Evolutionary conservation across 2,113 vertebrate species (phyloP).

Genomic region (Tapirus terrestris): DNA sequence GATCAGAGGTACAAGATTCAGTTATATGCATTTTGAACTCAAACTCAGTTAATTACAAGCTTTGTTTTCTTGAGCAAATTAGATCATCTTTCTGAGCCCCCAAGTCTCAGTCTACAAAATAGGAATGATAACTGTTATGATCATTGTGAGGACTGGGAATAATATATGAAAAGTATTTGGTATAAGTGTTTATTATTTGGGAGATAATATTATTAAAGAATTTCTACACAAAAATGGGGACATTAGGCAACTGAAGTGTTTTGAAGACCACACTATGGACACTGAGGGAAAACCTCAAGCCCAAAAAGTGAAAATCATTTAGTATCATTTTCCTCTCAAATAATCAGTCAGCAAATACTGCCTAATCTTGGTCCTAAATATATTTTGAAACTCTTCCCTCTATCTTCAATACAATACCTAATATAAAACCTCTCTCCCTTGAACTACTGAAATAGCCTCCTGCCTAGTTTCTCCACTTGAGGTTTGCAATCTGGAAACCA

Average conservation of each 20-base stretch:
- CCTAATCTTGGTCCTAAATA: not conserved
- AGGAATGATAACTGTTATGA: not conserved
- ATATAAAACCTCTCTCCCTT: not conserved
- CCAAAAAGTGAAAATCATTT: not conserved
- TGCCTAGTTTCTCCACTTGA: not conserved
- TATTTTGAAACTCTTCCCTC: not conserved
- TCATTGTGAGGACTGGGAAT: not conserved
- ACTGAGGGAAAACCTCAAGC: not conserved
- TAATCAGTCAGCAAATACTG: not conserved
- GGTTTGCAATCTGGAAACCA: not conserved
- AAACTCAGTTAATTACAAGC: not conserved
- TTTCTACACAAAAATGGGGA: not conserved
- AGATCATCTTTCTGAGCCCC: not conserved
- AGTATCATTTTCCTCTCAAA: not conserved
- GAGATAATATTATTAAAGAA: not conserved
- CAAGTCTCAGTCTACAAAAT: not conserved
- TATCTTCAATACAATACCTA: not conserved
- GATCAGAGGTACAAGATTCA: not conserved
- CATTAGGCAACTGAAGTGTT: not conserved
- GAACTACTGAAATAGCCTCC: not conserved
- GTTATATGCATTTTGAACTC: not conserved
- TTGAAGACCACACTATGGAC: not conserved
- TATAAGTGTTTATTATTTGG: not conserved
- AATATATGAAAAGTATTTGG: not conserved
- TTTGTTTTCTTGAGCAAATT: not conserved